Evolutionary conservation across 2,113 vertebrate species (phyloP), one percentile per base, ranked within the genome.

Genomic region (Saccopteryx leptura): DNA sequence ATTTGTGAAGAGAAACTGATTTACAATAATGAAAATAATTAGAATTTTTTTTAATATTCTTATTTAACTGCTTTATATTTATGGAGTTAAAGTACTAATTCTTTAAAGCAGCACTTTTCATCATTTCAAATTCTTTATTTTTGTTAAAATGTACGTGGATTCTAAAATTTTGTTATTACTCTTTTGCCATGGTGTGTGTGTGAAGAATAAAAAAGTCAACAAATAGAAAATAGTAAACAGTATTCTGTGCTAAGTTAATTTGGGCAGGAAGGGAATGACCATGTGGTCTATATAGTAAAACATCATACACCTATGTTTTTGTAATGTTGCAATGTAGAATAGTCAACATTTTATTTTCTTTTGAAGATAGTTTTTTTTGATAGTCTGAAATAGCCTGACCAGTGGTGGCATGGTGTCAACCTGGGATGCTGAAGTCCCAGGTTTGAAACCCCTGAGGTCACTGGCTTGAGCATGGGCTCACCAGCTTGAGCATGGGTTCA

Each of bases 71-170:
- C 52, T 97, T 26, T 46, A 33, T 97, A 72, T 85, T 88, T 84
- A 76, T 63, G 93, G 93, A 97, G 48, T 96, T 39, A 82, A 13
- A 60, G 9, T 96, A 91, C 71, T 95, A 74, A 90, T 96, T 98
- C 88, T 94, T 94, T 80, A 71, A 12, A 93, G 66, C 91, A 89
- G 91, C 88, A 97, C 83, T 95, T 86, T 69, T 63, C 48, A 81
- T 12, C 1, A 84, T 96, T 97, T 96, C 84, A 81, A 0, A 96
- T 89, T 82, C 56, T 23, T 92, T 94, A 21, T 91, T 93, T 93
- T 94, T 93, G 82, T 56, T 89, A 81, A 94, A 95, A 80, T 50
- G 26, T 89, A 79, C 8, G 50, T 46, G 5, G 54, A 88, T 69
- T 68, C 89, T 88, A 92, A 92, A 90, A 82, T 76, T 89, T 63